Base-by-base conservation (phyloP, 2,888 invertebrate genomes). In the Machimus atricapillus region DNA sequence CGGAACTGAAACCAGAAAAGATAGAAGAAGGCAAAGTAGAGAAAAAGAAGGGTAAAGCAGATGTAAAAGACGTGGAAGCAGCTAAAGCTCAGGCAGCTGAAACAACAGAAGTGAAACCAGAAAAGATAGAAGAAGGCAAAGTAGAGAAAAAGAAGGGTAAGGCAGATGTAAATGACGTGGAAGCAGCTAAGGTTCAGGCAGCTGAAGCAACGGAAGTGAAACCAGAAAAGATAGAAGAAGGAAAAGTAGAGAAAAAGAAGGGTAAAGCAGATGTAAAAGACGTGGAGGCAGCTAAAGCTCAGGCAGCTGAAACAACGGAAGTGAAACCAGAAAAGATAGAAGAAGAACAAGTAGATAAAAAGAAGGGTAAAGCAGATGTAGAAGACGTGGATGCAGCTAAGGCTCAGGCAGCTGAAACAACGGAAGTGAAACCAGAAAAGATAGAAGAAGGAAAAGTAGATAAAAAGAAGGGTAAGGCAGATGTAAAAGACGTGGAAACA, bases 11-110 rank as follows among this genome's bases (percentile, higher is more conserved):
- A 31, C 7, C n/a, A 34, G 77, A 77, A 77, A n/a, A 77, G n/a
- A 8, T 87, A 87, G 12, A 89, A 76, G 89, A 90, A 88, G 89
- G 89, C 88, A 87, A 46, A 16, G 16, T 46, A 0, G 43, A 46
- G 4, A 46, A 14, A 1, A 46, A 16, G 43, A 46, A 46, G 43
- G 14, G 43, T 5, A 46, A 46, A 16, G 43, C 43, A 14, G 43
- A 46, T 5, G 16, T 16, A 14, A 46, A 46, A 16, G 43, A 46
- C 2, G 43, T 46, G 3, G 43, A 46, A 46, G 43, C 43, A 16
- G 43, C 14, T 16, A 46, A 46, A 46, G 43, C 16, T 46, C 43
- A 46, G 16, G 43, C 14, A 46, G 43, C 43, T 14, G 43, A 46
- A 46, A 14, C 14, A 46, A 46, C 43, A 4, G 43, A 46, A 46